phyloP scores from a whole-genome alignment of 2,113 vertebrate genomes.

The pig (Sus scrofa) region T2T-Sscrofa CM000813.6:148953501-148954000 shows the following conservation, averaged over 20 bases:
- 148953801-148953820: neutral
- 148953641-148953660: neutral
- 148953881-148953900: neutral
- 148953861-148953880: neutral
- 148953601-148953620: rapidly evolving
- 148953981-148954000: too few species aligned
- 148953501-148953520: neutral
- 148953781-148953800: neutral
- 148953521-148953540: neutral
- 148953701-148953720: neutral
- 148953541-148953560: neutral
- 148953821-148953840: neutral
- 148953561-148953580: neutral
- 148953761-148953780: neutral
- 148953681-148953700: neutral
- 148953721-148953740: neutral
- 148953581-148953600: neutral
- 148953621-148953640: neutral
- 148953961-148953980: too few species aligned
- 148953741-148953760: neutral
- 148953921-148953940: too few species aligned
- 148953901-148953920: too few species aligned
- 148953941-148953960: neutral
- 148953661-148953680: neutral
- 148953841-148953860: neutral